Conservation (phyloP, 2,113 vertebrate genomes). For the Isurus oxyrinchus region DNA sequence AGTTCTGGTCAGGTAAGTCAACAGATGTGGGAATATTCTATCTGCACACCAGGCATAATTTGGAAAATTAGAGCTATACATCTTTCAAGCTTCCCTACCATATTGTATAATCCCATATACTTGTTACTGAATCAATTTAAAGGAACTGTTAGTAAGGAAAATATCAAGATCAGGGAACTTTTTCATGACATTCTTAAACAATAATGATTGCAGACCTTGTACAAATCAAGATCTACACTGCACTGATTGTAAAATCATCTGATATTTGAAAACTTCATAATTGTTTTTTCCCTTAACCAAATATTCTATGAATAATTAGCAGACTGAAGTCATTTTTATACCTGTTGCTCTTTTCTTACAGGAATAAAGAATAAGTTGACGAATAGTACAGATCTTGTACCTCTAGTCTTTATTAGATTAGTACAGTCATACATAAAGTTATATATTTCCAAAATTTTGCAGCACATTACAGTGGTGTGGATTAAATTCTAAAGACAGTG, state of each 20-base stretch:
- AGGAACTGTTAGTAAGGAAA: not conserved
- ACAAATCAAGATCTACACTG: not conserved
- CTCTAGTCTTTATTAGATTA: not conserved
- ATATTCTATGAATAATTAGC: not conserved
- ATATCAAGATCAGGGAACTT: not conserved
- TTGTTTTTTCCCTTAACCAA: not conserved
- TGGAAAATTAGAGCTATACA: not conserved
- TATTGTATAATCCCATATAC: not conserved
- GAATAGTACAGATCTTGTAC: not conserved
- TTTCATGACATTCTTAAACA: not conserved
- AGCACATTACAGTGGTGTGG: not conserved
- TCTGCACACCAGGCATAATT: not conserved
- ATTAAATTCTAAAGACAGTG: not conserved
- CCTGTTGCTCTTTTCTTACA: not conserved
- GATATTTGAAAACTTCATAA: not conserved
- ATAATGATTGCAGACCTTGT: not conserved
- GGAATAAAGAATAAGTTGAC: not conserved
- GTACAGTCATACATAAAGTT: not conserved
- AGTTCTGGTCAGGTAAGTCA: conserved; percentile 78
- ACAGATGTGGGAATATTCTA: not conserved
- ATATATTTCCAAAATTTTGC: not conserved
- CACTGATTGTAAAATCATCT: not conserved
- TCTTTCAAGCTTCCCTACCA: not conserved
- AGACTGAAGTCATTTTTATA: not conserved
- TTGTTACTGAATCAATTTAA: not conserved